Evolutionary conservation across 2,797 vertebrate species (phyloP), one percentile per base, ranked within the genome.

Genomic region (Sebastes trivittatus): DNA sequence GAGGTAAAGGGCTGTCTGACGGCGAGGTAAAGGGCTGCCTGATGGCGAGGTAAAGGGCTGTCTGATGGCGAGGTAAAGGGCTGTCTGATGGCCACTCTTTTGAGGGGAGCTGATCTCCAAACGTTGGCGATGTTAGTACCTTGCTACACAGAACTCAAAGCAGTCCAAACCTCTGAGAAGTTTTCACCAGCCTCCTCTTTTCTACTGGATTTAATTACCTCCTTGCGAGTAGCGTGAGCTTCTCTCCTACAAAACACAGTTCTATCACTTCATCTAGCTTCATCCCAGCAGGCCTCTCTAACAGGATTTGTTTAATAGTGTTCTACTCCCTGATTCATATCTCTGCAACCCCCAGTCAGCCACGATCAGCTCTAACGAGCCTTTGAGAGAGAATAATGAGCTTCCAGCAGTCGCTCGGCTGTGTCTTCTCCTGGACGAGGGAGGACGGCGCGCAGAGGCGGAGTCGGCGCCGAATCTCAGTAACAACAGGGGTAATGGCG

Each of bases 341-440:
- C 90, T 91, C 64, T 52, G 86, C 72, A 80, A 23, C 81, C 80
- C 74, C 65, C 73, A 78, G 87, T 87, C 82, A 75, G 87, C 85
- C 75, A 54, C 84, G 78, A 91, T 89, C 78, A 84, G 73, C 83
- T 69, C 80, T 87, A 89, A 90, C 87, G 84, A 92, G 88, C 58
- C 86, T 86, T 54, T 71, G 85, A 85, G 75, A 84, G 78, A 79
- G 80, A 88, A 83, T 84, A 89, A 87, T 72, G 62, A 80, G 82
- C 87, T 70, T 85, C 71, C 64, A 86, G 87, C 71, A 29, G 78
- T 66, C 23, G 11, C 84, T 82, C 56, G 5, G 3, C 76, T 63
- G 66, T 67, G 77, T 82, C 80, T 58, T 82, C 78, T 80, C 8
- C 62, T 72, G 77, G 82, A 65, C 1, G 4, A 58, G 42, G 72